Conservation (phyloP, 2,113 vertebrate genomes). For the Notiomystis cincta region DNA sequence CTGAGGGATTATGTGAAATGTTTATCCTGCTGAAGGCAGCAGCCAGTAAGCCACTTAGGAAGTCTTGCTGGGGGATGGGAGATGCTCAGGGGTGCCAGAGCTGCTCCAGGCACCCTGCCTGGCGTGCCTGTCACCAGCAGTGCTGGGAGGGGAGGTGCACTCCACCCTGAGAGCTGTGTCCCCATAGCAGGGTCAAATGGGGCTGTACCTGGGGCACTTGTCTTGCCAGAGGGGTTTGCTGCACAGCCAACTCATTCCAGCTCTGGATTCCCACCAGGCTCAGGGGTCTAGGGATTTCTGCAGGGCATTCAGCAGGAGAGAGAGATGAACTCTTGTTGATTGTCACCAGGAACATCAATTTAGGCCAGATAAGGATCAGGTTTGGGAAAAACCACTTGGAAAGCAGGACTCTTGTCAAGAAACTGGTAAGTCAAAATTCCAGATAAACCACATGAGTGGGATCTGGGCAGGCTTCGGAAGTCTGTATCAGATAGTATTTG, state of each 20-base stretch:
- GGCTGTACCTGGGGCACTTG: rapidly evolving
- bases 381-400: not conserved
- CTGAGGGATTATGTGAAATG: not conserved
- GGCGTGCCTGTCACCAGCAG: not conserved
- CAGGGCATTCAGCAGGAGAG: not conserved
- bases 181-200: not conserved
- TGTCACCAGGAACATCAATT: not conserved
- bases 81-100: not conserved
- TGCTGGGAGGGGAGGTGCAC: not conserved
- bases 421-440: not conserved
- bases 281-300: not conserved
- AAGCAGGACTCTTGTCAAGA: not conserved
- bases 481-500: not conserved
- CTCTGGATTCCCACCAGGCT: not conserved
- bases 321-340: not conserved
- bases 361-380: not conserved
- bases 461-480: not conserved
- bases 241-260: not conserved
- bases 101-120: not conserved
- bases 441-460: not conserved
- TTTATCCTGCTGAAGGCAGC: not conserved
- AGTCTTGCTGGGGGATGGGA: not conserved
- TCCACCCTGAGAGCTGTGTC: not conserved
- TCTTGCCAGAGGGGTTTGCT: not conserved
- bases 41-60: not conserved